Base-by-base conservation (phyloP, 2,797 vertebrate genomes). In the Cuculus canorus region DNA sequence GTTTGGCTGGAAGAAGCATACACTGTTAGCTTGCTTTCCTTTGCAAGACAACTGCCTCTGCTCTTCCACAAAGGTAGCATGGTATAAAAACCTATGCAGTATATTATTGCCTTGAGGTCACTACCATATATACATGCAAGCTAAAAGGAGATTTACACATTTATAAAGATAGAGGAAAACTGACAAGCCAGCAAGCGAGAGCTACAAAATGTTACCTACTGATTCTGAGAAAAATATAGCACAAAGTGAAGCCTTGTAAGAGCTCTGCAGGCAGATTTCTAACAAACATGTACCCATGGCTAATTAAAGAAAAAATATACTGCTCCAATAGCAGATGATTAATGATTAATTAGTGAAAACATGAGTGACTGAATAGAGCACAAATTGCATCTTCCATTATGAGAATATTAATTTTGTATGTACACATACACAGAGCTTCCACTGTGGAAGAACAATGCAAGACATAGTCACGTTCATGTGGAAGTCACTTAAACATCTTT, bases 341-440 rank as follows among this genome's bases (percentile, higher is more conserved):
- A 97, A 94, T 88, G 88, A 93, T 93, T 97, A 95, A 97, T 97
- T 93, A 97, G 54, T 88, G 78, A 90, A 97, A 96, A 90, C 75
- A 93, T 39, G n/a, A 91, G 50, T 4, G 23, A 75, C 59, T 90
- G 68, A 96, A 92, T 5, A 93, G 43, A 84, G 35, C 54, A 95
- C 48, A 96, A 93, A 93, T 13, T 94, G n/a, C 50, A 76, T 90
- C 82, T 86, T 95, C 72, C 78, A 70, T 89, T 86, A 90, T 27
- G 30, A 90, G 70, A 81, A 86, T 86, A 94, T 87, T 92, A 90
- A 95, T 82, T 85, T 83, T 68, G 66, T 82, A 85, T 86, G 72
- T 53, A 92, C 48, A 83, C 66, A 87, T 15, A 63, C 35, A 94
- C 14, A 72, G 57, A 88, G 35, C 70, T 89, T 93, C 68, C 71